Base-by-base conservation (phyloP, 2,113 vertebrate species). In the Haemorhous mexicanus region DNA sequence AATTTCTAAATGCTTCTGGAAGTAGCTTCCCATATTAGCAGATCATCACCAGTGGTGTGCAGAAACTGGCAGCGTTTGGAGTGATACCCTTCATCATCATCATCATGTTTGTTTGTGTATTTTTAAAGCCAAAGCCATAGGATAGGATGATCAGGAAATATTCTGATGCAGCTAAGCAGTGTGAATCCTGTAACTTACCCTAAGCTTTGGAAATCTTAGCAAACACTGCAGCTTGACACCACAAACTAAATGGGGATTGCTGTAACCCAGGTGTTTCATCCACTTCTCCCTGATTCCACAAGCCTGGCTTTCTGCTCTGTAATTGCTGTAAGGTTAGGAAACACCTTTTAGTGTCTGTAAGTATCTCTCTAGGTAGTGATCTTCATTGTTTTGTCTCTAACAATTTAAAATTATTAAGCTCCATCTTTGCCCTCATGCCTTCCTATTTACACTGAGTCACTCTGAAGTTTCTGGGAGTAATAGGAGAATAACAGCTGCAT, bases 291-390 rank as follows among this genome's bases (percentile, higher is more conserved):
- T 73, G 59, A 72, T 91, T 74, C 61, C 55, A 4, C 4, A 0
- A 58, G 37, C 62, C 39, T 87, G 84, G 11, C 55, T 89, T 87
- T 87, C 84, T 75, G 12, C 87, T 83, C 62, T 88, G 59, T 66
- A 90, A 52, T 76, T 93, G 81, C 50, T 83, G 15, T 39, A 43
- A 88, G 15, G 39, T 77, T 96, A 82, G 82, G 87, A 96, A 94
- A 85, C 50, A 77, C 11, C 12, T 84, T 66, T 43, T 35, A 44
- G 13, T 61, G 56, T 91, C 52, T 47, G 4, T 33, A 76, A 52
- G 7, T 66, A 35, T 72, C 52, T 87, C 58, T 66, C 58, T 80
- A 53, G 28, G 12, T 74, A 70, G 39, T 55, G 43, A 83, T 66
- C 12, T 67, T 72, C 19, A 24, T 52, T 68, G 44, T 47, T 93